Conservation (phyloP, 2,888 invertebrate species). For the Hydrotaea diabolus region DNA sequence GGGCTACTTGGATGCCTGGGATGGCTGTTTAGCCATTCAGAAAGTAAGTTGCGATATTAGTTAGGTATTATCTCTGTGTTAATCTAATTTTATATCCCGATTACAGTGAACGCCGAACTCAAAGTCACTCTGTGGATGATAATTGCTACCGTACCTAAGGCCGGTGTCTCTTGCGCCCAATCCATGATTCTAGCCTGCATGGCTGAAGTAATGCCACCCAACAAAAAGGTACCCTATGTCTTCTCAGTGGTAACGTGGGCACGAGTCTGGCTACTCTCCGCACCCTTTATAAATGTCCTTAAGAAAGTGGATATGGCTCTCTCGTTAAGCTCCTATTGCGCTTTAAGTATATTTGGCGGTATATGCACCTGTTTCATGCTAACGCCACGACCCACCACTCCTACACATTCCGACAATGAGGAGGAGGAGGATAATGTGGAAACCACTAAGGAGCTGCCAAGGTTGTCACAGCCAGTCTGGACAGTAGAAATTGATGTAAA, state of each 20-base stretch:
- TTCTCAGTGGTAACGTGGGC: constrained; percentile 80
- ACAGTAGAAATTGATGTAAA: constrained; percentile 73
- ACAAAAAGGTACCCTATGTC: constrained; percentile 78
- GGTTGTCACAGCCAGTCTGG: constrained; percentile 73
- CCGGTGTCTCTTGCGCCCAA: constrained; percentile 80
- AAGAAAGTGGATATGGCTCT: constrained; percentile 77
- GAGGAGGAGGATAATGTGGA: background rate
- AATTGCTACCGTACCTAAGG: constrained; percentile 79
- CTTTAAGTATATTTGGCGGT: constrained; percentile 78
- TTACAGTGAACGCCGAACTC: constrained; percentile 75
- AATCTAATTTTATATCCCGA: constrained; percentile 12
- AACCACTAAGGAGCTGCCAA: constrained; percentile 71
- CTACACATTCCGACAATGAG: background rate
- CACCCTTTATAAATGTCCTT: constrained; percentile 80
- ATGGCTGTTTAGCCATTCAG: constrained; percentile 77
- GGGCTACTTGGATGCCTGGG: constrained; percentile 79
- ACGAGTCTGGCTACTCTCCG: constrained; percentile 79
- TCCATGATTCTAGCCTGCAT: constrained; percentile 80
- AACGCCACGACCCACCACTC: constrained; percentile 70
- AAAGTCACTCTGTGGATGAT: constrained; percentile 79
- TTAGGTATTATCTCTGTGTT: background rate
- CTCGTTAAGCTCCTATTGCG: constrained; percentile 77
- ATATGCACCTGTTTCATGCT: constrained; percentile 76
- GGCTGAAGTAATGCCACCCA: constrained; percentile 78
- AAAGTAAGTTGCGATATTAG: constrained; percentile 73